phyloP scores from a whole-genome alignment of 2,113 vertebrate species.

The Scopus umbretta region DNA sequence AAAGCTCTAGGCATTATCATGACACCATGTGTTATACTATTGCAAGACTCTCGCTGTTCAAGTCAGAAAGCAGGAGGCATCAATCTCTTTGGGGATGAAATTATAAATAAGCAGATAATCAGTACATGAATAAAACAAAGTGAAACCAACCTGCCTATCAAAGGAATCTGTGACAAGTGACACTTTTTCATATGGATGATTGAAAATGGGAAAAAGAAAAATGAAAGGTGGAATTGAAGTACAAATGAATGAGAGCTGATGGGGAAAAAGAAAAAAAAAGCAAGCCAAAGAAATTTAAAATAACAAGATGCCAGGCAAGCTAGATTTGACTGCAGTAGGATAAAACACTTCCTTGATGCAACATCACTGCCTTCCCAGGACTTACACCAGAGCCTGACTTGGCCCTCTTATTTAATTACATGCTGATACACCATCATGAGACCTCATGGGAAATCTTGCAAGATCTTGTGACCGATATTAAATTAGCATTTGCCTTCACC shows the following conservation, averaged over 20 bases:
- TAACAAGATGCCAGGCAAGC: background rate
- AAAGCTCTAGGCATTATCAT: background rate
- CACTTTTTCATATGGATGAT: background rate
- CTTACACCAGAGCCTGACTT: background rate
- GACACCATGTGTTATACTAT: background rate
- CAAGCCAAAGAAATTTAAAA: background rate
- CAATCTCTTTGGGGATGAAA: background rate
- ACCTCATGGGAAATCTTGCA: conserved; percentile 33
- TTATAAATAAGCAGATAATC: conserved; percentile 9
- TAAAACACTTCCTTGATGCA: background rate
- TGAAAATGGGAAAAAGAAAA: background rate
- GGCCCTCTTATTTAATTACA: conserved; percentile 36
- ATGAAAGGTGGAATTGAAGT: background rate
- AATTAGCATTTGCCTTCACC: conserved; percentile 14
- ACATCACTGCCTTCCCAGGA: background rate
- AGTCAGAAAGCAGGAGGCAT: background rate
- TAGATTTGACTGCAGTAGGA: background rate
- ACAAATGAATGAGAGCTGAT: background rate
- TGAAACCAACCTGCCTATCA: background rate
- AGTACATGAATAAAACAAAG: conserved; percentile 16
- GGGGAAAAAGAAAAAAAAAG: background rate
- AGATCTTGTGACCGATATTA: conserved; percentile 37
- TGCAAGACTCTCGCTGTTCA: background rate
- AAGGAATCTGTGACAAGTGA: background rate
- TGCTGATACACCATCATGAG: conserved; percentile 5